Conservation (phyloP, 2,797 vertebrate genomes). For the Acestrorhynchus altus region DNA sequence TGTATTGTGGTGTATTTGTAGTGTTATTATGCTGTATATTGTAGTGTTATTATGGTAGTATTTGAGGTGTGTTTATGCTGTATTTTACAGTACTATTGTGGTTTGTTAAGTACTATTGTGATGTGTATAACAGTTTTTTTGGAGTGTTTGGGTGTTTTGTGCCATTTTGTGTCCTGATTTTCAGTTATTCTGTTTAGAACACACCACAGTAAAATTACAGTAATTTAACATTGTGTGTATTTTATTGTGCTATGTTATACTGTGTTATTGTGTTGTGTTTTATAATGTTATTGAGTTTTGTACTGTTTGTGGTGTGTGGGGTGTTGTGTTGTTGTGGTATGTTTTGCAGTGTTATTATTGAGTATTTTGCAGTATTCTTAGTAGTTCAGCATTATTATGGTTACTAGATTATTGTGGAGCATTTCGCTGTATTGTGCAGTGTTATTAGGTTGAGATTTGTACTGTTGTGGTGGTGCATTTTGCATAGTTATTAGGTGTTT, state of each 20-base stretch:
- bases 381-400: no score
- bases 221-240: no score
- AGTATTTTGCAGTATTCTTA: no score
- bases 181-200: no score
- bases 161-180: no score
- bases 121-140: background rate
- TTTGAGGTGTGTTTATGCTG: background rate
- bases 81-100: background rate
- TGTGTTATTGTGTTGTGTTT: background rate
- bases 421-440: background rate
- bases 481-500: no score
- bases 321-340: background rate
- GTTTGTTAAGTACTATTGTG: background rate
- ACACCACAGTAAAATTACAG: no score
- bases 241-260: background rate
- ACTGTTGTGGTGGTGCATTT: background rate
- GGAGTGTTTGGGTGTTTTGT: background rate
- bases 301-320: background rate
- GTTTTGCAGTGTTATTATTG: background rate
- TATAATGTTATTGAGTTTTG: no score
- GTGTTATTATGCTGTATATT: background rate
- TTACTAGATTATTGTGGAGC: no score
- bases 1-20: background rate
- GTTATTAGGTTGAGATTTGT: no score
- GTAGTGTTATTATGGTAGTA: background rate